Evolutionary conservation across 2,797 vertebrate genomes (phyloP).

Genomic region (Sciaenops ocellatus): DNA sequence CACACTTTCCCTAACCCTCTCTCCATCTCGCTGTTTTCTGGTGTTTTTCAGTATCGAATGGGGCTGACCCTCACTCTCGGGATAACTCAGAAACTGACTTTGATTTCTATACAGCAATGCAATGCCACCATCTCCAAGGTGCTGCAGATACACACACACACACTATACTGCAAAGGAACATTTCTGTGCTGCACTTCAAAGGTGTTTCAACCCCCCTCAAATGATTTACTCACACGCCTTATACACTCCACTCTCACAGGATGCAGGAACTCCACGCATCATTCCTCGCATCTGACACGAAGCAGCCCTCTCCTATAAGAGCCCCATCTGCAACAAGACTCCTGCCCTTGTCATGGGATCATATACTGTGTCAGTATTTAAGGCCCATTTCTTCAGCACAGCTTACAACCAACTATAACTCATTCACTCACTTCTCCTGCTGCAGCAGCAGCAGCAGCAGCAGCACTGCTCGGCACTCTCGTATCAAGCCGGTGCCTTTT

Average conservation of each 20-base stretch:
- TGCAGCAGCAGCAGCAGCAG: neutral
- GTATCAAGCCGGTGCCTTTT: constrained; percentile 12
- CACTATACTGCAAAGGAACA: neutral
- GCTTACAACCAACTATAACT: constrained; percentile 58
- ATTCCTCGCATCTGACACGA: constrained; percentile 49
- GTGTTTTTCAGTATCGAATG: constrained; percentile 23
- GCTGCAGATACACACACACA: neutral
- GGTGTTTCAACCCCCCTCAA: constrained; percentile 1
- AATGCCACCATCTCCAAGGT: neutral
- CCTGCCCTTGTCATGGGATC: constrained; percentile 52
- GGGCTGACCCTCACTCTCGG: constrained; percentile 7
- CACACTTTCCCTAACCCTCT: constrained; percentile 11
- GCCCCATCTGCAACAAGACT: constrained; percentile 49
- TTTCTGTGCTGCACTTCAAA: constrained; percentile 15
- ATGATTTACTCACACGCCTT: constrained; percentile 37
- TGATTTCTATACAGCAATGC: constrained; percentile 32
- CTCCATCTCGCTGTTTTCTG: constrained; percentile 21
- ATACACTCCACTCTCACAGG: constrained; percentile 11
- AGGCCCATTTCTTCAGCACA: constrained; percentile 51
- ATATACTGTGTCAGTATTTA: constrained; percentile 60
- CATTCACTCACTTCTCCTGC: constrained; percentile 40
- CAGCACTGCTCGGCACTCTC: neutral
- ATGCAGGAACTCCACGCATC: constrained; percentile 32
- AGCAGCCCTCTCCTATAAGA: constrained; percentile 48
- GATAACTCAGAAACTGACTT: constrained; percentile 36